Evolutionary conservation across 2,888 invertebrate species (phyloP).

Genomic region (Galeopsomyia nigrocyanea): DNA sequence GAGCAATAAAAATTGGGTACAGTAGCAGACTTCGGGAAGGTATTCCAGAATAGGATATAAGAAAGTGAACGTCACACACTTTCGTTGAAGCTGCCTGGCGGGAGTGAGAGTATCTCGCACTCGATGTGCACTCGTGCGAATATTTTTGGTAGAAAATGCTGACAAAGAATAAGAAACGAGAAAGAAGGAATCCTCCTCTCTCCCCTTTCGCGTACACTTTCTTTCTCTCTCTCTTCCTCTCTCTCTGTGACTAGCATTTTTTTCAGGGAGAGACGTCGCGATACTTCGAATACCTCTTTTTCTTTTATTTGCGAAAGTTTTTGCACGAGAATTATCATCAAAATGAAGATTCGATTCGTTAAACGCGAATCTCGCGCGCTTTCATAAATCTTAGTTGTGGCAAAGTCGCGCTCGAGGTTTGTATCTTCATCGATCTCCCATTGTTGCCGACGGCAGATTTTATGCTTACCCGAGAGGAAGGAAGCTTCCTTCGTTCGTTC

Average conservation of each 20-base stretch:
- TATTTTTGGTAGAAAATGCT: slow-evolving; percentile 24
- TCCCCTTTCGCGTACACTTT: no score
- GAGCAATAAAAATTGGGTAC: no score
- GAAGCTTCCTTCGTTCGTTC: no score
- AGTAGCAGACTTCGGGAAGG: slow-evolving; percentile 1
- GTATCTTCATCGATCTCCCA: slow-evolving; percentile 37
- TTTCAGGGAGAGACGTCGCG: no score
- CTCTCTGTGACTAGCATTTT: no score
- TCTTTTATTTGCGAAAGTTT: no score
- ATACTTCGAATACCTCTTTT: no score
- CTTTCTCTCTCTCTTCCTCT: no score
- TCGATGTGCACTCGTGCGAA: slow-evolving; percentile 8
- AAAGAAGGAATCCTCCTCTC: no score
- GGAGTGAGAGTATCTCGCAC: slow-evolving; percentile 21
- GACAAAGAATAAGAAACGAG: slow-evolving; percentile 9
- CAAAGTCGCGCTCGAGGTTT: slow-evolving; percentile 5
- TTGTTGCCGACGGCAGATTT: not conserved
- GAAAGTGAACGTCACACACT: slow-evolving; percentile 2
- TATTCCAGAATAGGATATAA: not conserved
- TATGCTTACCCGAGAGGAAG: no score
- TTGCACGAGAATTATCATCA: no score
- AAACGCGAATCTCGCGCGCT: slow-evolving; percentile 34
- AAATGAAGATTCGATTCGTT: no score
- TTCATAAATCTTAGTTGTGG: slow-evolving; percentile 19
- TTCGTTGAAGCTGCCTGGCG: slow-evolving; percentile 12